Base-by-base conservation (phyloP, 1,140 invertebrate species). In the Cecropterus lyciades region DNA sequence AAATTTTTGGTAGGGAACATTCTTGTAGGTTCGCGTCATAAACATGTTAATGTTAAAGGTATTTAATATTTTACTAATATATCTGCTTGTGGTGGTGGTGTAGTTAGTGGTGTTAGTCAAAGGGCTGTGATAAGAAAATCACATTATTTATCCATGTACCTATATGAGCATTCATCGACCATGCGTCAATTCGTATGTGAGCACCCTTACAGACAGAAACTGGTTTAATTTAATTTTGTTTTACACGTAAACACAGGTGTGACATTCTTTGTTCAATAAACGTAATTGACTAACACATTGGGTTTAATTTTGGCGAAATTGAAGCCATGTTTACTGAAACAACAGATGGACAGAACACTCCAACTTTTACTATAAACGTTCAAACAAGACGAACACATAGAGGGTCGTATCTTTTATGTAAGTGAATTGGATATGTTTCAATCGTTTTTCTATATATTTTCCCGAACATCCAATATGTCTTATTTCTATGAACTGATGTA, bases 281-380 rank as follows among this genome's bases (percentile, higher is more conserved):
- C 40, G 40, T 43, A 49, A 11, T n/a, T 49, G 17, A 6, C 46
- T 9, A 1, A 11, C 16, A 9, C 0, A 17, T 48, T 48, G 15
- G 46, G 17, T 20, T 3, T 7, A 48, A 48, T 48, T 48, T 48
- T 17, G 46, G 9, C 16, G 16, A 48, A 48, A 48, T 20, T 20
- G 46, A 24, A 48, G 16, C 17, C 14, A 16, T 10, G 9, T 48
- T 48, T 48, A 20, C 46, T 20, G 20, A 27, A 49, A n/a, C 46
- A 49, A 49, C 16, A 49, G 33, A 11, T 27, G 17, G 46, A 24
- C 16, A 48, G 7, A 33, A 33, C 30, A 1, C 30, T 4, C 33
- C 1, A 37, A 37, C 27, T 30, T 30, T 30, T 1, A 1, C 33
- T 37, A 37, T 37, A 37, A 11, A 37, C 33, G n/a, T 11, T 37